These are phyloP conservation scores for Valencia hispanica DNA, from an alignment of 2,797 vertebrate species.

Conservation along the genomic window DNA sequence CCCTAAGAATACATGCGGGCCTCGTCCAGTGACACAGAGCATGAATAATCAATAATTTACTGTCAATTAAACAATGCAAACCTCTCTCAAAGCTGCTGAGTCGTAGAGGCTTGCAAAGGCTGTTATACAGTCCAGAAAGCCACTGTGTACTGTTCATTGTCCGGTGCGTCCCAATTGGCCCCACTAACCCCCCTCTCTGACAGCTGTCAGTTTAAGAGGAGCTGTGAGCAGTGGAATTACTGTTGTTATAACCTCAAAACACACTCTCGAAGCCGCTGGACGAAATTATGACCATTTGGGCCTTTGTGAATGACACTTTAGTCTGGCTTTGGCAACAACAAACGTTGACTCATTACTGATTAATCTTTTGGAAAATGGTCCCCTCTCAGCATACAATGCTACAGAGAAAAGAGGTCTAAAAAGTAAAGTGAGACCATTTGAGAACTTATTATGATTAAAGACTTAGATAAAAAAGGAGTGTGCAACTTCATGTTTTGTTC, in stretches of 20 bases:
- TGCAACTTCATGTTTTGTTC: constrained; percentile 2
- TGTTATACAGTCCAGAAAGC: constrained; percentile 48
- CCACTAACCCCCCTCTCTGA: constrained; percentile 39
- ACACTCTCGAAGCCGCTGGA: constrained; percentile 38
- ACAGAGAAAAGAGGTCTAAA: constrained; percentile 10
- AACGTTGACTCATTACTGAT: constrained; percentile 39
- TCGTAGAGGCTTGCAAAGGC: constrained; percentile 14
- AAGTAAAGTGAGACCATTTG: constrained; percentile 17
- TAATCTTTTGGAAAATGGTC: constrained; percentile 29
- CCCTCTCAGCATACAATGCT: constrained; percentile 28
- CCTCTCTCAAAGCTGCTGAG: constrained; percentile 23
- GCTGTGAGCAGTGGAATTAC: constrained; percentile 54
- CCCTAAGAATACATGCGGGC: constrained; percentile 1
- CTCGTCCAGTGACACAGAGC: constrained; percentile 16
- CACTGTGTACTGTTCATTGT: constrained; percentile 30
- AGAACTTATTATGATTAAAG: constrained; percentile 23
- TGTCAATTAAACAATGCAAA: constrained; percentile 28
- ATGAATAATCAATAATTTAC: constrained; percentile 35
- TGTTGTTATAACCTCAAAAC: constrained; percentile 57
- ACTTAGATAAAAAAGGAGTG: not conserved
- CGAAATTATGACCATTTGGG: constrained; percentile 45
- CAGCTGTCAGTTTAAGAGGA: constrained; percentile 62
- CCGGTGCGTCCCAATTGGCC: constrained; percentile 42
- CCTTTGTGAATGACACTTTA: constrained; percentile 43
- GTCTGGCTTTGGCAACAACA: constrained; percentile 5